Evolutionary conservation across 2,113 vertebrate species (phyloP).

Genomic region (Cnemophilus loriae): DNA sequence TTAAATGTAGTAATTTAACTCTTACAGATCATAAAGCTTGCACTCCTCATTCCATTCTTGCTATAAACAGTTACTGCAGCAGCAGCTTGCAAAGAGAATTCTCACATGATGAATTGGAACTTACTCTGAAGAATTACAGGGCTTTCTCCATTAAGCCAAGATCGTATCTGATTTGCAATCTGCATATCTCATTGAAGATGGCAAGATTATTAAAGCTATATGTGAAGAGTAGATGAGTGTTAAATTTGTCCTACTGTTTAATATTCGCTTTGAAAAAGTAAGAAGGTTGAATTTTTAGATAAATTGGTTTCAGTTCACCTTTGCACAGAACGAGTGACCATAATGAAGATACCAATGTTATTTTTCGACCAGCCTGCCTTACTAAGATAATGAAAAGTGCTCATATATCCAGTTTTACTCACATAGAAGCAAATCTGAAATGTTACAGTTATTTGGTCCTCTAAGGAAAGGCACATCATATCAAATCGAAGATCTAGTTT

Average conservation of each 20-base stretch:
- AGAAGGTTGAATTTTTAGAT: background rate
- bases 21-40: background rate
- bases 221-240: background rate
- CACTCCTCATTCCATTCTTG: background rate
- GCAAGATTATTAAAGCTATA: background rate
- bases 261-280: slow-evolving; percentile 6
- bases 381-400: background rate
- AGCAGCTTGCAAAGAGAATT: background rate
- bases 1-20: background rate
- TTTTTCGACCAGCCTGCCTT: background rate
- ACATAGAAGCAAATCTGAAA: background rate
- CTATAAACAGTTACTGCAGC: background rate
- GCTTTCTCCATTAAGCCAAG: background rate
- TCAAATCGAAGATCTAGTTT: background rate
- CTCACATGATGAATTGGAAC: background rate
- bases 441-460: background rate
- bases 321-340: background rate
- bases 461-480: background rate
- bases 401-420: background rate
- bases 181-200: background rate
- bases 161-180: background rate
- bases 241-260: background rate
- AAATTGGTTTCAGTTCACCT: background rate
- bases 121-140: background rate
- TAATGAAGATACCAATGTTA: background rate